phyloP scores from a whole-genome alignment of 2,113 vertebrate species.

The Takifugu bimaculatus region DNA sequence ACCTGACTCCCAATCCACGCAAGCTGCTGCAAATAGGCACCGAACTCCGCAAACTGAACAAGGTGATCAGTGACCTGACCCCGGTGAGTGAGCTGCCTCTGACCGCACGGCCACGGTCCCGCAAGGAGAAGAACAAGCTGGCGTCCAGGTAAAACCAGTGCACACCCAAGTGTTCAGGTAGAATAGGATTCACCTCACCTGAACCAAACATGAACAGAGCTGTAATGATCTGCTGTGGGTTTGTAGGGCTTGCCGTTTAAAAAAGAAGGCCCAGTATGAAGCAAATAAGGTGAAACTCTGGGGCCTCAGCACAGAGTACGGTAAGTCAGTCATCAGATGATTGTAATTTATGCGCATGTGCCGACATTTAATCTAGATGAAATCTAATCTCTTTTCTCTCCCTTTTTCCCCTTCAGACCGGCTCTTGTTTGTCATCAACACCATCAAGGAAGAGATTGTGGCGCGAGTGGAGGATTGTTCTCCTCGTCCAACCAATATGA shows the following conservation, averaged over 20 bases:
- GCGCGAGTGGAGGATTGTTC: conserved; percentile 87
- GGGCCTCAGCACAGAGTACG: conserved; percentile 98
- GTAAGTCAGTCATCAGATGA: conserved; percentile 66
- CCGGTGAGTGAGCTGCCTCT: conserved; percentile 95
- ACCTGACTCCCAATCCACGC: conserved; percentile 95
- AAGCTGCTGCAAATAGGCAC: conserved; percentile 96
- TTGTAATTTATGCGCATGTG: not conserved
- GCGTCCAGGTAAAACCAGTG: conserved; percentile 84
- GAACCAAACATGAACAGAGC: too few species aligned
- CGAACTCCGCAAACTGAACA: conserved; percentile 93
- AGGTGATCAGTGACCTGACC: conserved; percentile 96
- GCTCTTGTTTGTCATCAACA: conserved; percentile 95
- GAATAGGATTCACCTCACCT: too few species aligned
- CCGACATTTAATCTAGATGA: not conserved
- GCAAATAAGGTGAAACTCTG: conserved; percentile 99
- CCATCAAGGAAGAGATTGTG: conserved; percentile 98
- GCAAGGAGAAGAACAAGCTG: conserved; percentile 98
- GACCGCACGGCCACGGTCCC: conserved; percentile 90
- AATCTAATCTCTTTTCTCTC: conserved; percentile 3
- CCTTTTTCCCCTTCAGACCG: conserved; percentile 78
- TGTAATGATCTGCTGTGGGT: conserved; percentile 15
- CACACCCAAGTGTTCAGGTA: too few species aligned
- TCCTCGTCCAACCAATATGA: conserved; percentile 85
- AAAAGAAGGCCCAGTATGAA: conserved; percentile 99
- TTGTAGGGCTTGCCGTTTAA: conserved; percentile 92